Evolutionary conservation across 1,140 invertebrate species (phyloP).

Genomic region (Archivesica marissinica): DNA sequence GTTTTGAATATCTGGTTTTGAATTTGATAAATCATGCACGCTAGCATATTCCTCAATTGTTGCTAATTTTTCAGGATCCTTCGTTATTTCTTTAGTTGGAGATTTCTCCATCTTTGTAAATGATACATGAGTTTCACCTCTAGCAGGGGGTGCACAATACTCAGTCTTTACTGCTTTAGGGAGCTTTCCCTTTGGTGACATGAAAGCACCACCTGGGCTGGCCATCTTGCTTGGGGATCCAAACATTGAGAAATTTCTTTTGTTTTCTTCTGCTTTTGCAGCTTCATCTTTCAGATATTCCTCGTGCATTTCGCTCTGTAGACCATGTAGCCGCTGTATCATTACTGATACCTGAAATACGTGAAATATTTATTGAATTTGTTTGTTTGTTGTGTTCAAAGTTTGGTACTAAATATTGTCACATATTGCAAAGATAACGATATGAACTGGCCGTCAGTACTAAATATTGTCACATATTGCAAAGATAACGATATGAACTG

Average conservation of each 20-base stretch:
- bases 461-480: too few relatives aligned
- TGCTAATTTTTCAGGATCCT: neutral
- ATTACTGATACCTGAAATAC: conserved; percentile 89
- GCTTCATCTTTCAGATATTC: conserved; percentile 67
- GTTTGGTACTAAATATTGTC: too few relatives aligned
- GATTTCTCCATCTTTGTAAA: conserved; percentile 18
- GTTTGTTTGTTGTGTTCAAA: too few relatives aligned
- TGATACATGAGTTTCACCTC: neutral
- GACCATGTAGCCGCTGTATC: conserved; percentile 91
- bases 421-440: too few relatives aligned
- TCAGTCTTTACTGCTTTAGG: neutral
- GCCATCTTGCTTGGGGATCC: neutral
- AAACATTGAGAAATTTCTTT: conserved; percentile 65
- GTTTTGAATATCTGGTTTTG: neutral
- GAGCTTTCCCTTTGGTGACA: conserved; percentile 1
- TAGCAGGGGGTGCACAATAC: neutral
- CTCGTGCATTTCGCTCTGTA: conserved; percentile 85
- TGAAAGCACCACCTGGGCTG: neutral
- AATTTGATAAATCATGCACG: neutral
- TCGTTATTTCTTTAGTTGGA: neutral
- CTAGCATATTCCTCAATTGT: neutral
- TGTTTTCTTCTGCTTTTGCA: conserved; percentile 52
- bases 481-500: too few relatives aligned
- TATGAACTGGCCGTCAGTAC: too few relatives aligned
- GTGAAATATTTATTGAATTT: too few relatives aligned